Evolutionary conservation across 64 coral and sea anemone genomes (phyloP), one percentile per base, ranked within the genome.

Genomic region (Platygyra sinensis): DNA sequence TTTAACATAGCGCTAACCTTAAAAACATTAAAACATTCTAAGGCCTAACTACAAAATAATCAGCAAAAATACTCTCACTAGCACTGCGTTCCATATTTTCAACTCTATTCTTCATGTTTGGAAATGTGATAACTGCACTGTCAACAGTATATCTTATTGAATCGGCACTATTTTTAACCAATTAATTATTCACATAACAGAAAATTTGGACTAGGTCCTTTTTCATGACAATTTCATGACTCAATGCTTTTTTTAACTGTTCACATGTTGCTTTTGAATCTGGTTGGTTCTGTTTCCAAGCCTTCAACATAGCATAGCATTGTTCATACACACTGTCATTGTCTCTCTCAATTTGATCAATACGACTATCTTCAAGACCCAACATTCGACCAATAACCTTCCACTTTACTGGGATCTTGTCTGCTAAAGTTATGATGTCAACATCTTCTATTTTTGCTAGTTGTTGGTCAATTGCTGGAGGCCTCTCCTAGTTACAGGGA

Each of bases 331-430:
- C 80, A 31, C 64, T 27, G 10, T 11, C 5, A 52, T 94, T 79
- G 57, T 94, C 86, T 18, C 31, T 38, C 49, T 89, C 87, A 60
- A n/a, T n/a, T n/a, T n/a, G n/a, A n/a, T n/a, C n/a, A n/a, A n/a
- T n/a, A n/a, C n/a, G n/a, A n/a, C n/a, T n/a, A n/a, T 89, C 92
- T 38, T 83, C 30, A 20, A 94, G n/a, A 52, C 57, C 78, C 80
- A 94, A 80, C 74, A 80, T 63, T 16, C 46, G 71, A 32, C 78
- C 92, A 71, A 94, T 36, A 13, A n/a, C 59, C 77, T 89, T 89
- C 92, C 92, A 94, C 13, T 32, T 33, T 1, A 7, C 67, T 13
- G 64, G 49, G 73, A 94, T 89, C 31, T 89, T 77, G 15, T 49
- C 52, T 18, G 92, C 92, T 39, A 94, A 29, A 4, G 3, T 6